Evolutionary conservation across 2,113 vertebrate genomes (phyloP).

Genomic region (Syngnathus typhle): DNA sequence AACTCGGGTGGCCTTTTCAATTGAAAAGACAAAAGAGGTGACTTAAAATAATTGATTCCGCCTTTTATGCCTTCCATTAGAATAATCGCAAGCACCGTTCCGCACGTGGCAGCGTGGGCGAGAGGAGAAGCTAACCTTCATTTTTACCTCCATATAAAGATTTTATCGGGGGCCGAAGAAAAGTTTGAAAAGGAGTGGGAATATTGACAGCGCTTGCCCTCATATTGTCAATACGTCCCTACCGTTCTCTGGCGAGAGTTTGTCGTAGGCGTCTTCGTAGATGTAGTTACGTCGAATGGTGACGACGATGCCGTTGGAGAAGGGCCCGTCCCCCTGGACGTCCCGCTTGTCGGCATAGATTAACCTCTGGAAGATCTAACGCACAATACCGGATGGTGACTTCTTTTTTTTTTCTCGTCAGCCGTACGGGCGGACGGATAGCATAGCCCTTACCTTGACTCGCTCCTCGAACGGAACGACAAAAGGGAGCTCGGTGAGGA

Average conservation of each 20-base stretch:
- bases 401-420: background rate
- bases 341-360: constrained; percentile 97
- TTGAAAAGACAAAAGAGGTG: constrained; percentile 65
- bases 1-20: constrained; percentile 62
- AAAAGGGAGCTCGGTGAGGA: constrained; percentile 95
- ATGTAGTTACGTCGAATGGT: constrained; percentile 98
- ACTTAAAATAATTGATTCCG: constrained; percentile 70
- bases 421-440: background rate
- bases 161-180: constrained; percentile 43
- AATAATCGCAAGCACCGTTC: constrained; percentile 65
- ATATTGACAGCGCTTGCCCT: constrained; percentile 11
- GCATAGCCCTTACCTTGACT: constrained; percentile 85
- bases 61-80: constrained; percentile 69
- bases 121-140: constrained; percentile 35
- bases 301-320: constrained; percentile 92
- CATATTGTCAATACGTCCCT: constrained; percentile 4
- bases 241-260: constrained; percentile 98
- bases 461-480: constrained; percentile 97
- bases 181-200: constrained; percentile 22
- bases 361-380: constrained; percentile 93
- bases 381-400: background rate
- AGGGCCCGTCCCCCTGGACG: constrained; percentile 91
- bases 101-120: constrained; percentile 19
- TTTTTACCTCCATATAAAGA: constrained; percentile 31
- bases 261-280: constrained; percentile 98